Conservation (phyloP, 1,140 invertebrate genomes). For the Pollicipes pollicipes region DNA sequence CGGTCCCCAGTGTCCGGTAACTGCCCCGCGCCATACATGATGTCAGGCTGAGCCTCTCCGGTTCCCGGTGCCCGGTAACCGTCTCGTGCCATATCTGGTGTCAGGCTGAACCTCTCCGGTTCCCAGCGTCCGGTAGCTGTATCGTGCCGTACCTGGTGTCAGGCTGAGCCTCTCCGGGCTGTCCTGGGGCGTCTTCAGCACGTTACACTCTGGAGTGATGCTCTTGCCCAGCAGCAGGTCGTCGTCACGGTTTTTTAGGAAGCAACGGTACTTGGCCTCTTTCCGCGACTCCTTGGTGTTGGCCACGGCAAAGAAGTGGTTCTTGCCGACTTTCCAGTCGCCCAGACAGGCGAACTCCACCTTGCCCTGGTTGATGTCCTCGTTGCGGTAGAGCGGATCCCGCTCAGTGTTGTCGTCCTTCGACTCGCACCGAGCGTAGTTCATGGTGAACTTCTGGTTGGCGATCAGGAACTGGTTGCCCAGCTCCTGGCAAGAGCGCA, state of each 20-base stretch:
- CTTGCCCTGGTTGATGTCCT: constrained; percentile 29
- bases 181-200: constrained; percentile 76
- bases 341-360: constrained; percentile 85
- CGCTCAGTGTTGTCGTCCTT: constrained; percentile 39
- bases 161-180: constrained; percentile 40
- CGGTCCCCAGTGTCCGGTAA: no score
- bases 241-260: constrained; percentile 82
- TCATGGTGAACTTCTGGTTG: constrained; percentile 93
- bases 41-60: not conserved
- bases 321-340: constrained; percentile 87
- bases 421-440: constrained; percentile 73
- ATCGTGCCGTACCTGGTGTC: no score
- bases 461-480: constrained; percentile 89
- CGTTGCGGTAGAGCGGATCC: constrained; percentile 25
- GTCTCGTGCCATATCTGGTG: constrained; percentile 41
- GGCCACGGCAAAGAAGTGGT: constrained; percentile 84
- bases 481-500: constrained; percentile 84
- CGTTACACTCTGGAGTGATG: constrained; percentile 81
- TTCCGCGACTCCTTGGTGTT: constrained; percentile 86
- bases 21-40: no score
- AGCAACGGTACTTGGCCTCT: constrained; percentile 83
- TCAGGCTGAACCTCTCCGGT: no score
- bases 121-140: no score
- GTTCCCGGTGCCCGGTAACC: not conserved
- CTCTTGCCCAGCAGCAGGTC: constrained; percentile 75